phyloP scores from a whole-genome alignment of 1,140 invertebrate species.

The Aphaenogaster floridana region DNA sequence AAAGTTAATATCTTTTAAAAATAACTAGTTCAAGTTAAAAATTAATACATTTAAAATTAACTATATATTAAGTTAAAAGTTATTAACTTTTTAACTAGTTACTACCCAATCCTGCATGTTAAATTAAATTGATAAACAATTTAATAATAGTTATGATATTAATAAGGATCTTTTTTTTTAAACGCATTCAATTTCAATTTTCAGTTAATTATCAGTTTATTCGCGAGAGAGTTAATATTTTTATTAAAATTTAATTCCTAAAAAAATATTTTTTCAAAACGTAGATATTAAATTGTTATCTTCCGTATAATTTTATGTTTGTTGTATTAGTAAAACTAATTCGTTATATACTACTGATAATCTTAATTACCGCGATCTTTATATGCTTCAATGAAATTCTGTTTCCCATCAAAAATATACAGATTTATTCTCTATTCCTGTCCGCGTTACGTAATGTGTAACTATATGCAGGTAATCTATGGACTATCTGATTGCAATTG shows the following conservation, averaged over 20 bases:
- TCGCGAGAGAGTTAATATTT: neutral
- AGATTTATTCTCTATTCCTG: neutral
- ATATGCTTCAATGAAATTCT: neutral
- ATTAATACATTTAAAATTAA: too few relatives aligned
- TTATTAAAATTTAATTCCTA: neutral
- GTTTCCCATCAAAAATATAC: neutral
- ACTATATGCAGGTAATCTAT: conserved; percentile 17
- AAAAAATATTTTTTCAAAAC: neutral
- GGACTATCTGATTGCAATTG: conserved; percentile 47
- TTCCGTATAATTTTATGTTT: neutral
- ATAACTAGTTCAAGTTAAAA: too few relatives aligned
- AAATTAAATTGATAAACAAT: too few relatives aligned
- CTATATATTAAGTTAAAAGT: too few relatives aligned
- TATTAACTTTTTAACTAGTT: too few relatives aligned
- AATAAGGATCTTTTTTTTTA: too few relatives aligned
- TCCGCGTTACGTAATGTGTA: neutral
- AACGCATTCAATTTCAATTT: too few relatives aligned
- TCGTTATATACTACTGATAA: neutral
- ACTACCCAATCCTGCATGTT: too few relatives aligned
- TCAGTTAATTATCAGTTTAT: neutral
- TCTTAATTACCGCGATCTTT: neutral
- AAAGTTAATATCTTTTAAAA: too few relatives aligned
- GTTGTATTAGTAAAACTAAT: neutral
- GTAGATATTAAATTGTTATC: neutral
- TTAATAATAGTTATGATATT: too few relatives aligned